Conservation (phyloP, 2,797 vertebrate genomes). For the Triplophysa bombifrons region DNA sequence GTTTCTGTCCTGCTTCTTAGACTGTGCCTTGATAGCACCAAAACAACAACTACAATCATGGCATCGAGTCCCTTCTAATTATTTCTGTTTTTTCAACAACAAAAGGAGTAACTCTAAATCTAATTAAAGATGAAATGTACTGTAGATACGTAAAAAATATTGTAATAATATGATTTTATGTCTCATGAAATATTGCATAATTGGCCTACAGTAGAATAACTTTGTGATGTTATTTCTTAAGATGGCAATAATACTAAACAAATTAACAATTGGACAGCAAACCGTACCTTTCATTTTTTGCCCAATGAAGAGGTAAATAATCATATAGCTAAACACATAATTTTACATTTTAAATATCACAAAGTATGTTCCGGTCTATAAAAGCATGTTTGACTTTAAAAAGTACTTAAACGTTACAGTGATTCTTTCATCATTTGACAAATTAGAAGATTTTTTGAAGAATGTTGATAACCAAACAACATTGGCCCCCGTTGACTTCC, state of each 20-base stretch:
- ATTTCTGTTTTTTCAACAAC: constrained; percentile 55
- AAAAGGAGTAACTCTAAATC: constrained; percentile 63
- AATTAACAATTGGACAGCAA: neutral
- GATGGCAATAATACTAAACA: constrained; percentile 16
- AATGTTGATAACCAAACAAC: too few relatives aligned
- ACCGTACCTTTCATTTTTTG: too few relatives aligned
- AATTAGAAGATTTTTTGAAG: too few relatives aligned
- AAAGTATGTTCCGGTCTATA: too few relatives aligned
- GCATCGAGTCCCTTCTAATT: constrained; percentile 31
- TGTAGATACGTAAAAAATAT: constrained; percentile 58
- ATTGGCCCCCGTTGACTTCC: too few relatives aligned
- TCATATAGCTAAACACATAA: too few relatives aligned
- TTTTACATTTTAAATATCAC: too few relatives aligned
- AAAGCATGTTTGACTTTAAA: too few relatives aligned
- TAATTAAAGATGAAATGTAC: constrained; percentile 68
- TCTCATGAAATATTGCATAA: constrained; percentile 67
- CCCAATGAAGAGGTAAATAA: too few relatives aligned
- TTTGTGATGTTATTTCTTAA: constrained; percentile 59
- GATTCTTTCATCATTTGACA: too few relatives aligned
- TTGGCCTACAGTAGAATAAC: constrained; percentile 61
- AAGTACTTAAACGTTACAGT: too few relatives aligned
- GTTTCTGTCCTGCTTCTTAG: constrained; percentile 35
- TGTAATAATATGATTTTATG: constrained; percentile 61
- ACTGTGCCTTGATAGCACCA: constrained; percentile 18
- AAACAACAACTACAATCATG: constrained; percentile 11